These are phyloP conservation scores for Trissolcus basalis DNA, from an alignment of 1,140 invertebrate species.

Conservation along the genomic window DNA sequence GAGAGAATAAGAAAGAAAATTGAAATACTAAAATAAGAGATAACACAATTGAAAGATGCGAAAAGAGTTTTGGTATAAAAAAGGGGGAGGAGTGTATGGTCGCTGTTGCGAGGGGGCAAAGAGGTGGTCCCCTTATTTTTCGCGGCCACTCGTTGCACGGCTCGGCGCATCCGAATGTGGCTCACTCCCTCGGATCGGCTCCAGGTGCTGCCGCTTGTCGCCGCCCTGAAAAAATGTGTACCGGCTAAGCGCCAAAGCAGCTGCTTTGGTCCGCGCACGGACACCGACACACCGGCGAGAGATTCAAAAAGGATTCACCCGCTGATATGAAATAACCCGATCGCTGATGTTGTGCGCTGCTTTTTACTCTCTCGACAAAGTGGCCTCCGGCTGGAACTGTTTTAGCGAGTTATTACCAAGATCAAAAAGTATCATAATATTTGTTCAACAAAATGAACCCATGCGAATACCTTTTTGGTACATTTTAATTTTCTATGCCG, in stretches of 20 bases:
- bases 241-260: constrained; percentile 52
- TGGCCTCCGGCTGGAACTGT: constrained; percentile 23
- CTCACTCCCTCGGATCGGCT: constrained; percentile 66
- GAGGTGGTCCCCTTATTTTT: constrained; percentile 70
- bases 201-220: constrained; percentile 68
- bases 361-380: too few relatives aligned
- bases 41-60: constrained; percentile 1
- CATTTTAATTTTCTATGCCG: constrained; percentile 2
- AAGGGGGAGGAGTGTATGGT: constrained; percentile 43
- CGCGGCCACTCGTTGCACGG: constrained; percentile 74
- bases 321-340: constrained; percentile 27
- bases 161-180: constrained; percentile 71
- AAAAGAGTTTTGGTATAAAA: constrained; percentile 21
- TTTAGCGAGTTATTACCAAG: constrained; percentile 10
- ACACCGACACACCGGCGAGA: constrained; percentile 45
- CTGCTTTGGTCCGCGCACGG: constrained; percentile 40
- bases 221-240: constrained; percentile 52
- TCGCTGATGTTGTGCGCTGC: background rate
- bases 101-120: constrained; percentile 35
- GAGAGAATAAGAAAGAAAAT: background rate
- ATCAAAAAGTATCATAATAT: constrained; percentile 27
- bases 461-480: background rate
- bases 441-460: constrained; percentile 9
- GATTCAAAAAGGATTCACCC: constrained; percentile 42
- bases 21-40: background rate